Percentiles rank a stretch among this genome's conserved stretches.
Conservation (phyloP, 1,140 invertebrate genomes). For the Halictus rubicundus region DNA sequence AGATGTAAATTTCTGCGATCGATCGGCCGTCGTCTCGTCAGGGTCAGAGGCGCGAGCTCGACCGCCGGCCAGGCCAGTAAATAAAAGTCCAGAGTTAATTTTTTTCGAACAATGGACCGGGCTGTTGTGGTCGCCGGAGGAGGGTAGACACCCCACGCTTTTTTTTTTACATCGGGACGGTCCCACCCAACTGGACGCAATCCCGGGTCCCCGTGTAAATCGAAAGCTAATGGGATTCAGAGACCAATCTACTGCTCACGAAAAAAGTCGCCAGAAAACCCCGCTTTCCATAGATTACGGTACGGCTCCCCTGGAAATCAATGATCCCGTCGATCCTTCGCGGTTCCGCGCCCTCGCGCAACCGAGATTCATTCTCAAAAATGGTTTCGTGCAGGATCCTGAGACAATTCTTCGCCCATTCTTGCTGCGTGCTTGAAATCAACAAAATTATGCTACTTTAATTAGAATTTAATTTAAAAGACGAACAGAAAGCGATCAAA, state of each 20-base stretch:
- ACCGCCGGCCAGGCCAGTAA: conserved; percentile 52
- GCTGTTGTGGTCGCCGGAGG: conserved; percentile 46
- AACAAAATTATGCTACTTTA: no score
- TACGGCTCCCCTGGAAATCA: no score
- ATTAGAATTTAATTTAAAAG: no score
- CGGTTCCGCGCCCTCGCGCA: no score
- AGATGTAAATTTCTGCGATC: conserved; percentile 43
- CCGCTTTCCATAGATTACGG: no score
- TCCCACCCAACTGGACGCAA: conserved; percentile 52
- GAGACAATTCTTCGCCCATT: no score
- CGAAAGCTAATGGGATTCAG: conserved; percentile 58
- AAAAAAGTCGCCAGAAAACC: background rate
- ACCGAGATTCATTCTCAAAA: no score
- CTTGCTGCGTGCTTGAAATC: no score
- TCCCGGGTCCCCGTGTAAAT: conserved; percentile 60
- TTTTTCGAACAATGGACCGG: conserved; percentile 63
- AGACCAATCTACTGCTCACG: background rate
- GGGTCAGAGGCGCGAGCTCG: conserved; percentile 37
- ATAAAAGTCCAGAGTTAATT: conserved; percentile 68
- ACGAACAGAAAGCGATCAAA: no score
- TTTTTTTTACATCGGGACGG: conserved; percentile 54
- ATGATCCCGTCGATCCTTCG: no score
- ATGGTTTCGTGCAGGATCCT: no score
- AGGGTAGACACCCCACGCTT: conserved; percentile 46
- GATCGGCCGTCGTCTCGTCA: conserved; percentile 56